Conservation (phyloP, 2,888 invertebrate genomes). For the Parapristionchus giblindavisi region DNA sequence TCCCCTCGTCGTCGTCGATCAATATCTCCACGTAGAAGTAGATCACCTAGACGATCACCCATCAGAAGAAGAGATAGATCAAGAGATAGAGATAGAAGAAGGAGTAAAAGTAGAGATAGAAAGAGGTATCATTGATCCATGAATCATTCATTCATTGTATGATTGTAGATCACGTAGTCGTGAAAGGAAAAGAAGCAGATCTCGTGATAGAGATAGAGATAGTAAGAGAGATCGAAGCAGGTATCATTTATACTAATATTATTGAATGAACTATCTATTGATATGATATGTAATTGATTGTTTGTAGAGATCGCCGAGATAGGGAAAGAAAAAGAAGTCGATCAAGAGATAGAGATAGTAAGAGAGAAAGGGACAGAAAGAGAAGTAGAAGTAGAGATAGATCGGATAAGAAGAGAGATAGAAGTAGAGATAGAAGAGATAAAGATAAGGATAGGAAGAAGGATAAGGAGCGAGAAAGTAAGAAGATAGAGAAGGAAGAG, state of each 20-base stretch:
- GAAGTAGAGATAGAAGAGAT: slow-evolving; percentile 36
- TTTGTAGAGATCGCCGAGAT: slow-evolving; percentile 34
- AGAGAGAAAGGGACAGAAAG: slow-evolving; percentile 38
- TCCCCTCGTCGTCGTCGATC: slow-evolving; percentile 29
- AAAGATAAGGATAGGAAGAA: slow-evolving; percentile 41
- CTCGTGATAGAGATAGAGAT: slow-evolving; percentile 38
- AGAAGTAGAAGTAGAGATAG: slow-evolving; percentile 41
- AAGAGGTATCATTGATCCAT: not conserved
- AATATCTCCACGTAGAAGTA: slow-evolving; percentile 20
- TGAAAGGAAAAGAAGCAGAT: slow-evolving; percentile 38
- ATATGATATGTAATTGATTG: no score
- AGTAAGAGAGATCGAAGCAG: slow-evolving; percentile 33
- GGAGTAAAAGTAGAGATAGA: slow-evolving; percentile 39
- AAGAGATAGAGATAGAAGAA: slow-evolving; percentile 41
- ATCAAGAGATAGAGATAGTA: slow-evolving; percentile 13
- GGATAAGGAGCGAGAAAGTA: slow-evolving; percentile 3
- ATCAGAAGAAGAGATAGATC: slow-evolving; percentile 30
- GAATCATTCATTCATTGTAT: no score
- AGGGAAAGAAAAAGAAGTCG: slow-evolving; percentile 44
- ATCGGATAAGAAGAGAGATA: slow-evolving; percentile 36
- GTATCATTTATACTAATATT: not conserved
- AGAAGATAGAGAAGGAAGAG: slow-evolving; percentile 43
- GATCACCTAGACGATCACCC: slow-evolving; percentile 28
- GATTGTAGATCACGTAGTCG: slow-evolving; percentile 12
- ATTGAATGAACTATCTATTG: no score